These are phyloP conservation scores for Schizopygopsis pylzovi DNA, from an alignment of 2,797 vertebrate genomes.

Conservation along the genomic window DNA sequence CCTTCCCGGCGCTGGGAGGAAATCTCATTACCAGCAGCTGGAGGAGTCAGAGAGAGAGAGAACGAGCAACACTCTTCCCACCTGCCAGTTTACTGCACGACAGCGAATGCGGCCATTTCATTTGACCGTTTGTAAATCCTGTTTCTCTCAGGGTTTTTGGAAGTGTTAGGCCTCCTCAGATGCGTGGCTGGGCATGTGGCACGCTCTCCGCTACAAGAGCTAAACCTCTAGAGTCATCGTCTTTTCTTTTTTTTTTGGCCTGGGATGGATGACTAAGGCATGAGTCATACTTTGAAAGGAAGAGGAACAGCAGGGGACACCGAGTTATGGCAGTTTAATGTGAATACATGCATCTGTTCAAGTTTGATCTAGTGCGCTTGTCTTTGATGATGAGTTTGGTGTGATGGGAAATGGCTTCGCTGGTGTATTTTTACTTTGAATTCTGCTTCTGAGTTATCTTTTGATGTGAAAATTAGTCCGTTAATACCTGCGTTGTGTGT, in stretches of 20 bases:
- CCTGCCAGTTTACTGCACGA: constrained; percentile 62
- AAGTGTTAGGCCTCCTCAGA: constrained; percentile 38
- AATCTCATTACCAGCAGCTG: constrained; percentile 64
- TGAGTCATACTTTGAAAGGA: constrained; percentile 9
- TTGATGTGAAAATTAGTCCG: constrained; percentile 1
- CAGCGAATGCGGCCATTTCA: constrained; percentile 62
- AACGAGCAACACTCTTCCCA: constrained; percentile 42
- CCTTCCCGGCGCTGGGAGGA: constrained; percentile 42
- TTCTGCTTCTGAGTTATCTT: not conserved
- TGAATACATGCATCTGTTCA: constrained; percentile 16
- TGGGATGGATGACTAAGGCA: constrained; percentile 10
- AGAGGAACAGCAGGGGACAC: constrained; percentile 61
- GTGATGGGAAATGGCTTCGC: not conserved
- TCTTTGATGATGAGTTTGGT: not conserved
- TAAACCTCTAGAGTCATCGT: not conserved
- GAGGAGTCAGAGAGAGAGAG: constrained; percentile 57
- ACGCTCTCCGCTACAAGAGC: not conserved
- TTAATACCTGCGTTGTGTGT: constrained; percentile 2
- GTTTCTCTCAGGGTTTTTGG: constrained; percentile 47
- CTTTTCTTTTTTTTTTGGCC: not conserved
- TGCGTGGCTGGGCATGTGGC: not conserved
- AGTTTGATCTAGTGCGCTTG: not conserved
- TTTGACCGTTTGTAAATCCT: constrained; percentile 65
- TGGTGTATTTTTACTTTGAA: not conserved
- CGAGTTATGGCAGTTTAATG: constrained; percentile 14